A percentile compares a stretch with the other conserved stretches of the same genome.
phyloP scores from a whole-genome alignment of 2,888 invertebrate species.

The Rhagonycha fulva region DNA sequence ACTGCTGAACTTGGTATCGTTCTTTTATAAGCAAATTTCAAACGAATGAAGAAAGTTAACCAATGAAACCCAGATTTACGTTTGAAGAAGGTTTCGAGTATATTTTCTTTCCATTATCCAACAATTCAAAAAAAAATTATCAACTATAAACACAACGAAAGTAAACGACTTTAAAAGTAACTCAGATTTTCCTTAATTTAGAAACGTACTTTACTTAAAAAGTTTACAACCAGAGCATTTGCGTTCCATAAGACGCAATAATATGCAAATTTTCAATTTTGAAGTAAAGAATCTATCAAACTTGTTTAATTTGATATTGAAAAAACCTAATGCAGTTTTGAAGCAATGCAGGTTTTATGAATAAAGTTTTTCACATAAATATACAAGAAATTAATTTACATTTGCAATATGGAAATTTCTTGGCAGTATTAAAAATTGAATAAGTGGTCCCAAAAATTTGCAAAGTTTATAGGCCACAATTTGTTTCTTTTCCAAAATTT shows the following conservation, averaged over 20 bases:
- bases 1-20: too few species aligned
- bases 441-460: background rate
- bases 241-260: background rate
- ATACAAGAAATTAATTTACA: background rate
- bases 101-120: too few species aligned
- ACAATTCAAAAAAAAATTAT: background rate
- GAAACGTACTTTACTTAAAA: background rate
- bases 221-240: background rate
- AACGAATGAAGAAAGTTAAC: too few species aligned
- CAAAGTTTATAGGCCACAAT: background rate
- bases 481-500: background rate
- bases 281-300: background rate
- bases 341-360: background rate
- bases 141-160: background rate
- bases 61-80: too few species aligned
- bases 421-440: background rate
- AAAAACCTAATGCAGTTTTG: background rate
- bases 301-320: background rate
- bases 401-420: background rate
- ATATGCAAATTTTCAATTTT: background rate
- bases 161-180: background rate
- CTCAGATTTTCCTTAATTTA: background rate
- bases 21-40: too few species aligned
- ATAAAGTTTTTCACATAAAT: background rate
- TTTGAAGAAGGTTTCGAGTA: too few species aligned